Evolutionary conservation across 2,797 vertebrate species (phyloP).

Genomic region (Melanotaenia parkinsoni): DNA sequence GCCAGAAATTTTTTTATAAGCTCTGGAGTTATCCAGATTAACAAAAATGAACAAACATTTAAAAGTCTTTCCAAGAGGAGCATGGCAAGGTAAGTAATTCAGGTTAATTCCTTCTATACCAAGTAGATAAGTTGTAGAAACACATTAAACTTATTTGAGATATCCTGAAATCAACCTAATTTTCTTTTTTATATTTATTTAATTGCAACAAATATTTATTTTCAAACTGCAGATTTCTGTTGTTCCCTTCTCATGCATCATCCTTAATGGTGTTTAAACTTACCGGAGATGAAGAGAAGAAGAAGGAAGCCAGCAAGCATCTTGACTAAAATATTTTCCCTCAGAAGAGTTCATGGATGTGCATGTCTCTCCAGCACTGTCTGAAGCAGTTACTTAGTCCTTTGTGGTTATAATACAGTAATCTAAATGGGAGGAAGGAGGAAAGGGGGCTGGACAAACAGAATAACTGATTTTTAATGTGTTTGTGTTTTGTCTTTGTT

Average conservation of each 20-base stretch:
- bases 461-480: neutral
- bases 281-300: slow-evolving; percentile 60
- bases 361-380: neutral
- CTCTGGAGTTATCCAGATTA: neutral
- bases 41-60: neutral
- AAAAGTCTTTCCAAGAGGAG: neutral
- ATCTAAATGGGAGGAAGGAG: slow-evolving; percentile 12
- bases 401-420: neutral
- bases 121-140: neutral
- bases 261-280: slow-evolving; percentile 5
- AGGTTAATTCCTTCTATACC: neutral
- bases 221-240: neutral
- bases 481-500: neutral
- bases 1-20: no score
- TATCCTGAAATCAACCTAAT: neutral
- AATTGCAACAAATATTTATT: neutral
- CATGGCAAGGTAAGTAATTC: no score
- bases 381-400: slow-evolving; percentile 9
- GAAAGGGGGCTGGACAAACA: slow-evolving; percentile 19
- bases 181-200: neutral
- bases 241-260: neutral
- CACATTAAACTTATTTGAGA: neutral
- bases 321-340: slow-evolving; percentile 14
- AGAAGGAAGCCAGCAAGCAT: slow-evolving; percentile 27
- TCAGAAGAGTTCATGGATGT: neutral